phyloP scores from a whole-genome alignment of 2,888 invertebrate species.

The Ennomos erosarius region DNA sequence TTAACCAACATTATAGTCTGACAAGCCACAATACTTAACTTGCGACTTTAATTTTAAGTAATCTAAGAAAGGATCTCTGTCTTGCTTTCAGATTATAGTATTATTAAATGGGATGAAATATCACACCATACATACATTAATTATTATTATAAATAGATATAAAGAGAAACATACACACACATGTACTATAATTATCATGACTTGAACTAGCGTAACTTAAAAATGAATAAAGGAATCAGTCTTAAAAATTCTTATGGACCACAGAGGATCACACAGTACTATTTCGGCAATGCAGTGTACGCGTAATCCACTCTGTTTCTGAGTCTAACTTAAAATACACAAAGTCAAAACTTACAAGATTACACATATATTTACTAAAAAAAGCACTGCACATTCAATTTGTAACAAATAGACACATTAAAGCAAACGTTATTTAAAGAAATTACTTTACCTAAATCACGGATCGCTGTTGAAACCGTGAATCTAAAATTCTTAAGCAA shows the following conservation, averaged over 20 bases:
- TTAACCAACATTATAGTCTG: not conserved
- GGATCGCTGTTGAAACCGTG: constrained; percentile 50
- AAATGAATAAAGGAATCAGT: constrained; percentile 83
- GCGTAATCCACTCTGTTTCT: constrained; percentile 74
- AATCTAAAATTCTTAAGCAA: constrained; percentile 48
- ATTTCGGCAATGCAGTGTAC: constrained; percentile 61
- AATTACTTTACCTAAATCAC: constrained; percentile 53
- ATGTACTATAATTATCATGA: constrained; percentile 67
- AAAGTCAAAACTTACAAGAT: constrained; percentile 70
- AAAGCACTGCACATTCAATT: constrained; percentile 78
- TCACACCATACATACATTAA: constrained; percentile 61
- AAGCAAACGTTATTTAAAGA: constrained; percentile 52
- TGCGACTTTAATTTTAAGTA: constrained; percentile 1
- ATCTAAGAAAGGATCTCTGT: constrained; percentile 55
- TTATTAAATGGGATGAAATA: constrained; percentile 30
- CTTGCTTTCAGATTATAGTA: constrained; percentile 50
- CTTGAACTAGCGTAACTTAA: constrained; percentile 80
- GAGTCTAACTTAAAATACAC: constrained; percentile 76
- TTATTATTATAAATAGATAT: constrained; percentile 61
- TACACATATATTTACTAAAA: constrained; percentile 62
- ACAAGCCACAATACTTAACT: not conserved
- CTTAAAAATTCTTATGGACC: constrained; percentile 75
- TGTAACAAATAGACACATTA: constrained; percentile 67
- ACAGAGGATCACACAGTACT: constrained; percentile 62
- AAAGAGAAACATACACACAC: constrained; percentile 62